Evolutionary conservation across 1,140 invertebrate genomes (phyloP), one percentile per base, ranked within the genome.

Genomic region (Acyrthosiphon pisum): DNA sequence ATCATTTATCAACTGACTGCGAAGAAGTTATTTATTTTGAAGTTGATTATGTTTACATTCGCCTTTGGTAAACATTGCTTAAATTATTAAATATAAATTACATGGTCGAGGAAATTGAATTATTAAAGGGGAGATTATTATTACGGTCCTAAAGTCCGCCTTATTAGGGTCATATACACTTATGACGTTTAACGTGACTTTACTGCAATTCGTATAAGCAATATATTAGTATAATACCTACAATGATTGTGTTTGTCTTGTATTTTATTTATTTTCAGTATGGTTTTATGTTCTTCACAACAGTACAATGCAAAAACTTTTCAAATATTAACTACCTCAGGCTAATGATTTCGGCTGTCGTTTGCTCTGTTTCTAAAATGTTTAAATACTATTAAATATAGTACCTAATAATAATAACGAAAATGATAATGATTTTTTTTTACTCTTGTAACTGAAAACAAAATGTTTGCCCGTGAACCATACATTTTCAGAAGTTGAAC

Each of bases 41-140:
- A 76, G 14, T 76, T 76, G n/a, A 76, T 76, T 76, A 76, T 76
- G 60, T 76, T n/a, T 76, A 76, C n/a, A 76, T n/a, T 76, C 0
- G 30, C 30, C 30, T n/a, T 35, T 14, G n/a, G 60, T 76, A 76
- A 76, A 76, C 60, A 76, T 76, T n/a, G 30, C 60, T 76, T n/a
- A n/a, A 76, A 76, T 76, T 14, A 76, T 76, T 76, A n/a, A 68
- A 76, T 76, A n/a, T n/a, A 76, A 76, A 76, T 76, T n/a, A 76
- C 60, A n/a, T 76, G n/a, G n/a, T n/a, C 60, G 18, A 4, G 60
- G 30, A 76, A n/a, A 76, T 76, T 76, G 60, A 76, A 76, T 76
- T 76, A 76, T 76, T 76, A n/a, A 76, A 76, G 30, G 6, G 30
- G 60, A 14, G 4, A 76, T 76, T 76, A 76, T 76, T n/a, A 76